phyloP scores from a whole-genome alignment of 2,797 vertebrate genomes.

The Neoniphon sammara region DNA sequence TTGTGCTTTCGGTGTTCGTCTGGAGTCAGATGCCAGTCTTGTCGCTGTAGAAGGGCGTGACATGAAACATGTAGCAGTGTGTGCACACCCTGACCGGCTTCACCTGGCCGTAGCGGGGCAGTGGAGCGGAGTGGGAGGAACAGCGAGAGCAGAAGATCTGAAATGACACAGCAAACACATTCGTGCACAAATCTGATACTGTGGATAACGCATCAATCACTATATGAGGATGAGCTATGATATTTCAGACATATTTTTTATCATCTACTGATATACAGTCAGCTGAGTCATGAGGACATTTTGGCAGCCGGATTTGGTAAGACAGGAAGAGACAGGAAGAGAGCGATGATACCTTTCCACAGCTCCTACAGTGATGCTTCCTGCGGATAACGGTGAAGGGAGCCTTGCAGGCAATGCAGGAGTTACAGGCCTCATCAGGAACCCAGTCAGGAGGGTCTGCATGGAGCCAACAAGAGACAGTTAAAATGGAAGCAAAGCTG shows the following conservation, averaged over 20 bases:
- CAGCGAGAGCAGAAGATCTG: conserved; percentile 99
- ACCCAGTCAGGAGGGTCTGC: conserved; percentile 98
- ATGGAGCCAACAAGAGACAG: conserved; percentile 43
- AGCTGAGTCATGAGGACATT: background rate
- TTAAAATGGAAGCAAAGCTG: conserved; percentile 36
- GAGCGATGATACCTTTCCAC: conserved; percentile 92
- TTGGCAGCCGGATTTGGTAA: background rate
- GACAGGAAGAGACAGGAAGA: background rate
- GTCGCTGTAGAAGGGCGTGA: conserved; percentile 98
- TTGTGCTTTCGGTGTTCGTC: conserved; percentile 41
- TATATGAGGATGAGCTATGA: background rate
- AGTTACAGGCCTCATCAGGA: conserved; percentile 94
- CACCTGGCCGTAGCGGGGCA: conserved; percentile 97
- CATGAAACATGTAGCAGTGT: conserved; percentile 99
- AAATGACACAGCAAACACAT: conserved; percentile 64
- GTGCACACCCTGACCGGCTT: conserved; percentile 98
- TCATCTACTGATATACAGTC: conserved; percentile 1
- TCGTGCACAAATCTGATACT: background rate
- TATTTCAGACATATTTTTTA: conserved; percentile 1
- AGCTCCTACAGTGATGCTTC: conserved; percentile 98
- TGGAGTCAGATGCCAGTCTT: conserved; percentile 80
- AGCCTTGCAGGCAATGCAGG: conserved; percentile 94
- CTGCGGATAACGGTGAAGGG: conserved; percentile 98
- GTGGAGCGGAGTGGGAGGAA: conserved; percentile 94
- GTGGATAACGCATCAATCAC: background rate